Evolutionary conservation across 2,797 vertebrate genomes (phyloP), one percentile per base, ranked within the genome.

Genomic region (Hydrolagus colliei): DNA sequence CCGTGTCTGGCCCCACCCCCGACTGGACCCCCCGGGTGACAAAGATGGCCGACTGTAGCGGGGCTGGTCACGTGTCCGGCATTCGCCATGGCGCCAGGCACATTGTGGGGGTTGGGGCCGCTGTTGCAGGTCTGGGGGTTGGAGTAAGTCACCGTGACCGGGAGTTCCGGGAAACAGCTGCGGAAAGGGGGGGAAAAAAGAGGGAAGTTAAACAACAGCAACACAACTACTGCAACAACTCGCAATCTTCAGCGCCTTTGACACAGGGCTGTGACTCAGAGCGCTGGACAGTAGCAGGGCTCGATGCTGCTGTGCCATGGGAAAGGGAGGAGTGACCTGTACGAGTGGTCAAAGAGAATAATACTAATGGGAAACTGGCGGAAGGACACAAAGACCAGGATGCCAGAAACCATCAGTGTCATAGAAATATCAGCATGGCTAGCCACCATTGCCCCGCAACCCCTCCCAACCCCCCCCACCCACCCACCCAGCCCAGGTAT

Each of bases 81-180:
- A 93, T 35, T 86, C 89, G 87, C 0, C 85, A 90, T 1, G 85
- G 92, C 87, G 86, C 87, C 0, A 86, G 89, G 32, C 0, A 89
- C 76, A 86, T 90, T 88, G 72, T 76, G 72, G 72, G 65, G 32
- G 63, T 87, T 0, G n/a, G 89, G 59, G 1, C 89, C 35, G 41
- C 96, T 96, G 89, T 93, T 93, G 86, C 95, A 96, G 88, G 96
- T 92, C 90, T 96, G 97, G 88, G 95, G 92, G 89, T 96, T 95
- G 0, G 93, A 87, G 87, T 95, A 97, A 90, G 93, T 91, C 89
- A 94, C 8, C 20, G 94, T 90, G 87, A 91, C 87, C 0, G 94
- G 90, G 89, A 95, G 92, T 86, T 95, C 94, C 0, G 94, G 92
- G 91, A 95, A 94, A 86, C 94, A 95, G 91, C 94, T 95, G 92